phyloP scores from a whole-genome alignment of 2,113 vertebrate genomes.

The Vulpes lagopus region DNA sequence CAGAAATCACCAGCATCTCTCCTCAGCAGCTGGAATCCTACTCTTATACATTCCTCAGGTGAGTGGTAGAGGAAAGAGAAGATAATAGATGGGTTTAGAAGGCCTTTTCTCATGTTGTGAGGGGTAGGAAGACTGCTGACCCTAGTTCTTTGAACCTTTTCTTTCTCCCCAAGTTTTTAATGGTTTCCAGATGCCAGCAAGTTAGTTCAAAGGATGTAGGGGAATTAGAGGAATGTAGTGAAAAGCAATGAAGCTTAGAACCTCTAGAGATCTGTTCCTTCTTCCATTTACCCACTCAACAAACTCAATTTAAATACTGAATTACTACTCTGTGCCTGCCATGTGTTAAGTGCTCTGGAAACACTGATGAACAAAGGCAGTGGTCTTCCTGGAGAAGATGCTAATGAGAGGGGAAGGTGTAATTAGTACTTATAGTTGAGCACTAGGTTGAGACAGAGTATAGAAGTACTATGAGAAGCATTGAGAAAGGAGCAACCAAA shows the following conservation, averaged over 20 bases:
- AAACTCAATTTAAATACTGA: neutral
- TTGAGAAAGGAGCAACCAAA: neutral
- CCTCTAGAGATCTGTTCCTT: neutral
- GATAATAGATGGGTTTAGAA: neutral
- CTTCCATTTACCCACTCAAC: neutral
- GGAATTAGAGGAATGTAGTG: neutral
- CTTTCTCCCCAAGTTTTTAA: conserved; percentile 22
- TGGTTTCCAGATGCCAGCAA: neutral
- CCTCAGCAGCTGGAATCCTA: neutral
- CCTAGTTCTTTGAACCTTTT: conserved; percentile 26
- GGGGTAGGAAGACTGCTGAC: neutral
- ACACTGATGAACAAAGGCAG: neutral
- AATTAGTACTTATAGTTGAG: neutral
- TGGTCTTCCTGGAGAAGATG: neutral
- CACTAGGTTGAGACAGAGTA: neutral
- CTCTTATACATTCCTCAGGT: neutral
- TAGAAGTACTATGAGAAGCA: neutral
- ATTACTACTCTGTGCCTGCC: neutral
- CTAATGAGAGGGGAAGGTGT: neutral
- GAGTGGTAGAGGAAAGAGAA: neutral
- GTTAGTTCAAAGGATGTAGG: neutral
- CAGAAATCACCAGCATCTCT: neutral
- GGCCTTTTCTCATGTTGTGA: neutral
- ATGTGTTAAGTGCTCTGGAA: neutral
- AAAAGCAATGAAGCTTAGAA: conserved; percentile 43